Base-by-base conservation (phyloP, 2,113 vertebrate species). In the Motacilla alba region DNA sequence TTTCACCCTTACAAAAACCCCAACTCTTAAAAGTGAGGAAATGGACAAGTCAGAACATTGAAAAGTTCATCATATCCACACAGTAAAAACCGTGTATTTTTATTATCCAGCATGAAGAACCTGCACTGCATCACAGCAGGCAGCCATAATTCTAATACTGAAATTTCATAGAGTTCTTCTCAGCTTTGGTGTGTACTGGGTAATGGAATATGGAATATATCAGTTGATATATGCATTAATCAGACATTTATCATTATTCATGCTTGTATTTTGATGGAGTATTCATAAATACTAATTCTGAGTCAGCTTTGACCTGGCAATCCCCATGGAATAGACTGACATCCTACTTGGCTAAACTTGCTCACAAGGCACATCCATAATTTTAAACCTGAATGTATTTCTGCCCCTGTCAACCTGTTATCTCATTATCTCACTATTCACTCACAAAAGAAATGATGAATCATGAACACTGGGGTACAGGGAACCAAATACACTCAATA, bases 241-340 rank as follows among this genome's bases (percentile, higher is more conserved):
- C 82, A 90, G 52, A 52, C 19, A 72, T 47, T 41, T 58, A 50
- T 88, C 55, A 67, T 70, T 95, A 70, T 74, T 70, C 70, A 41
- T 37, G 33, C 56, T 91, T 79, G 23, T 35, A 62, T 84, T 93
- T 94, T 92, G 87, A 89, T 56, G 33, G 83, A 91, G 83, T 52
- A 76, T 56, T 89, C 77, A 91, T 89, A 94, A 94, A 92, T 58
- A 83, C 60, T 59, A 86, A 93, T 86, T 94, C 63, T 95, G 95
- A 97, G 91, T 97, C 94, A 96, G 95, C 37, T 94, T 92, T 96
- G 94, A 95, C 95, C 95, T 72, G 81, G 80, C 80, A 95, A 75
- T 91, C 81, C 91, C 94, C 87, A 87, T 27, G 46, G 73, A 87
- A 75, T 31, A 78, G 76, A 78, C 41, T n/a, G 87, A 94, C 73